Conservation (phyloP, 2,113 vertebrate species). For the Piprites chloris region DNA sequence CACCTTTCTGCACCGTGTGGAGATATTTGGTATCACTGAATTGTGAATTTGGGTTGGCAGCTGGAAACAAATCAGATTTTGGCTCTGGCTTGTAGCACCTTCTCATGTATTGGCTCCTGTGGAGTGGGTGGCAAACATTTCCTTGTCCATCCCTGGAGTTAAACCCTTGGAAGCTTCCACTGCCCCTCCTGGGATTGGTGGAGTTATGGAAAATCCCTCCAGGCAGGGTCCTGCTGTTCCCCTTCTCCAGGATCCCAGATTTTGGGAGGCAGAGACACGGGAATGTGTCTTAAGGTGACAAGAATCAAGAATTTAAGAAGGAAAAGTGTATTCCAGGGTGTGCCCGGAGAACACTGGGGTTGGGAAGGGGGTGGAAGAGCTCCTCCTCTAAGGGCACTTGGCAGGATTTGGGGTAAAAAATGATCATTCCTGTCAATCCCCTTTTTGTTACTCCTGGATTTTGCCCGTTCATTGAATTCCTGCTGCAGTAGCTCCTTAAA, state of each 20-base stretch:
- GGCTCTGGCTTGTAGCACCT: background rate
- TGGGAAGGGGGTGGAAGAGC: background rate
- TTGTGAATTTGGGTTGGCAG: background rate
- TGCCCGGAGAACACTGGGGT: background rate
- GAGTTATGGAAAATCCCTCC: background rate
- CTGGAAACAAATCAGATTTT: background rate
- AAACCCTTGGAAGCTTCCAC: background rate
- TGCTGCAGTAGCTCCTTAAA: background rate
- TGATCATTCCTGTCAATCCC: fast-evolving
- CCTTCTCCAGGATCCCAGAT: fast-evolving
- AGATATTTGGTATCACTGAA: background rate
- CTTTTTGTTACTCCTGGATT: background rate
- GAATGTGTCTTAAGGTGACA: background rate
- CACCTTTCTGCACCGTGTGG: background rate
- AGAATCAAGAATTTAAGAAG: background rate
- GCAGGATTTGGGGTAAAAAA: background rate
- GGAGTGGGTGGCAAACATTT: background rate
- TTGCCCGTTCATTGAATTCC: background rate
- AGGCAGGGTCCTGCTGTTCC: background rate
- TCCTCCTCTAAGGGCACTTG: background rate
- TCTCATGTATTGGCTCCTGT: background rate
- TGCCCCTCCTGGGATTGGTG: background rate
- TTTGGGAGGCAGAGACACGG: background rate
- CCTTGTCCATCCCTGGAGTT: background rate
- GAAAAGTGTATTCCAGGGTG: fast-evolving